These are phyloP conservation scores for Paramormyrops hopkinsi DNA, from an alignment of 2,797 vertebrate genomes.

Conservation along the genomic window DNA sequence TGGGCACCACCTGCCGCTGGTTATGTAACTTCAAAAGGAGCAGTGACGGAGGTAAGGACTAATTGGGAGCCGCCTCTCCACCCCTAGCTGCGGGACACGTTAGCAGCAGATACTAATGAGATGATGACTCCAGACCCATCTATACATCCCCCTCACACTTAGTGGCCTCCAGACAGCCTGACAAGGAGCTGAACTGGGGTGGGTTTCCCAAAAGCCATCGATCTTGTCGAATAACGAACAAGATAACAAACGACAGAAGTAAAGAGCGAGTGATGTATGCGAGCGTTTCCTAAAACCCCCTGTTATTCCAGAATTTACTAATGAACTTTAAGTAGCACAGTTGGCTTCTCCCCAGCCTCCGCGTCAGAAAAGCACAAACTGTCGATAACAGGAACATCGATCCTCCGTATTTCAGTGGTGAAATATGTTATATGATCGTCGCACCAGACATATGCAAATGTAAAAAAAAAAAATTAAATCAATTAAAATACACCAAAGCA, in stretches of 20 bases:
- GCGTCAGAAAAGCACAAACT: not conserved
- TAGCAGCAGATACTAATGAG: not conserved
- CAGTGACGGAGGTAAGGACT: not conserved
- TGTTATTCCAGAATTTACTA: not conserved
- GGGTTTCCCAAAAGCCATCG: not conserved
- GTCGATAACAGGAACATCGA: not conserved
- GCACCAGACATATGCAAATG: not conserved
- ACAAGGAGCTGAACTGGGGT: not conserved
- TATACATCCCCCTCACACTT: not conserved
- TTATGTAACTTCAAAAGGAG: not conserved
- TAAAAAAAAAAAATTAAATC: not conserved
- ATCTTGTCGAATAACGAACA: not conserved
- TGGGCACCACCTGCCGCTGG: not conserved
- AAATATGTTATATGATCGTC: not conserved
- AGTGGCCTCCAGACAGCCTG: not conserved
- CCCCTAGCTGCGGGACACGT: not conserved
- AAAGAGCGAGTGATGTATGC: not conserved
- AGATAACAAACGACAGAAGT: not conserved
- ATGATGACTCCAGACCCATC: not conserved
- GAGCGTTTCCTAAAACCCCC: not conserved
- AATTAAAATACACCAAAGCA: not conserved
- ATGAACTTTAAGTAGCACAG: not conserved
- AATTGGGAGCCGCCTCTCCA: not conserved
- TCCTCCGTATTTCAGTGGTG: not conserved
- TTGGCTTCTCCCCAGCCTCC: not conserved